These are phyloP conservation scores for Vandiemenella viatica DNA, from an alignment of 2,888 invertebrate genomes.

Conservation along the genomic window DNA sequence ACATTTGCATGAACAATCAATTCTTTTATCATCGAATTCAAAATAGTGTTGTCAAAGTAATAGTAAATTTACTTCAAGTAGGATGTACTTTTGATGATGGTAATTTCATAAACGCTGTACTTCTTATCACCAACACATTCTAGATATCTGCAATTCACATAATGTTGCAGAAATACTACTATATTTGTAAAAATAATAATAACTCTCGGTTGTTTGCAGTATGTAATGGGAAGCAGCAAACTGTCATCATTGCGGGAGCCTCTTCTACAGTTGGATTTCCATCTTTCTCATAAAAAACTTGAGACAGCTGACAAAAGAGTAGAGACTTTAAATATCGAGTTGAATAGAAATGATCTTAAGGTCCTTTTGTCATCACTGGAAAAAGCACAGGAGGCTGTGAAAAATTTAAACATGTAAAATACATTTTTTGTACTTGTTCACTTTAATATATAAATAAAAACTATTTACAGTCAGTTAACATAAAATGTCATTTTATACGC, in stretches of 20 bases:
- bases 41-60: too few species aligned
- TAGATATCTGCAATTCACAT: neutral
- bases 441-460: neutral
- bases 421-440: neutral
- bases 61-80: neutral
- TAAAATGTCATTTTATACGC: too few species aligned
- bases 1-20: too few species aligned
- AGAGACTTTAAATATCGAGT: conserved; percentile 25
- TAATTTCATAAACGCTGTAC: too few species aligned
- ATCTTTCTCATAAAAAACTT: conserved; percentile 14
- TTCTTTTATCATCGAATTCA: too few species aligned
- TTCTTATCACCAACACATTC: too few species aligned
- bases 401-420: neutral
- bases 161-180: neutral
- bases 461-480: neutral
- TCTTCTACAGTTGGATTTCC: conserved; percentile 32
- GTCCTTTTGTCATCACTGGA: conserved; percentile 16
- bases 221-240: conserved; percentile 36
- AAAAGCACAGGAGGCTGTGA: conserved; percentile 8
- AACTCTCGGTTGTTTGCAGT: conserved; percentile 20
- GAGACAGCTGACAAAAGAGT: conserved; percentile 13
- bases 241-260: conserved; percentile 32
- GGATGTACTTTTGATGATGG: neutral
- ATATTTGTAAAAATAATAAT: neutral
- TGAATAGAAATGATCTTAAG: conserved; percentile 25